Evolutionary conservation across 2,888 invertebrate genomes (phyloP), one percentile per base, ranked within the genome.

Genomic region (Caenorhabditis uteleia): DNA sequence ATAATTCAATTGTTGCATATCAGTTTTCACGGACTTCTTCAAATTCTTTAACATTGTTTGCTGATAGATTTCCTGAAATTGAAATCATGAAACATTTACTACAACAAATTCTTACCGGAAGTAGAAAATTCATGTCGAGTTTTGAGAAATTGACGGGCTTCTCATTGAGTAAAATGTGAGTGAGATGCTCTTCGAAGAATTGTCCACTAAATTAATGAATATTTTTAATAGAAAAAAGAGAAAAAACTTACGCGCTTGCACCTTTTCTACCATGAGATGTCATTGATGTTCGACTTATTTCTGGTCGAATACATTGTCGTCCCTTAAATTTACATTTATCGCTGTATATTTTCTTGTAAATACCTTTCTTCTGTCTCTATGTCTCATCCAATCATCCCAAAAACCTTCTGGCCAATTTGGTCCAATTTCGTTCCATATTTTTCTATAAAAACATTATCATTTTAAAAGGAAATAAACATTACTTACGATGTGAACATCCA

Each of bases 371-470:
- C 26, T 39, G 21, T 5, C 89, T 0, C 95, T 94, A 80, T 93
- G 90, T 16, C 98, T 87, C 77, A 99, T 92, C 97, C 97, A 98
- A 84, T 99, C 98, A 84, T 99, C 98, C 91, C 98, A 99, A 86
- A 94, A 84, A 14, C 56, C 70, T 8, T 14, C 33, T 12, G 70
- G 70, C 98, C 98, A 98, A 78, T 91, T 92, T 0, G 89, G 88
- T 48, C 90, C 89, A 43, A 97, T 86, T 82, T 92, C 91, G 79
- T 64, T 14, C 95, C 97, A 99, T 12, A 91, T 85, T 26, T 44
- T 40, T 12, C 58, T 62, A 27, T 26, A 53, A 21, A 20, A 10
- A 14, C 31, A 39, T 26, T n/a, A 33, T 27, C 23, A 25, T 43
- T 23, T 40, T n/a, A 23, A 3, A 5, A 7, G 12, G 16, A 33